Percentiles rank a stretch among this genome's conserved stretches.
Evolutionary conservation across 64 coral and sea anemone species (phyloP).

Genomic region (Porites lutea): DNA sequence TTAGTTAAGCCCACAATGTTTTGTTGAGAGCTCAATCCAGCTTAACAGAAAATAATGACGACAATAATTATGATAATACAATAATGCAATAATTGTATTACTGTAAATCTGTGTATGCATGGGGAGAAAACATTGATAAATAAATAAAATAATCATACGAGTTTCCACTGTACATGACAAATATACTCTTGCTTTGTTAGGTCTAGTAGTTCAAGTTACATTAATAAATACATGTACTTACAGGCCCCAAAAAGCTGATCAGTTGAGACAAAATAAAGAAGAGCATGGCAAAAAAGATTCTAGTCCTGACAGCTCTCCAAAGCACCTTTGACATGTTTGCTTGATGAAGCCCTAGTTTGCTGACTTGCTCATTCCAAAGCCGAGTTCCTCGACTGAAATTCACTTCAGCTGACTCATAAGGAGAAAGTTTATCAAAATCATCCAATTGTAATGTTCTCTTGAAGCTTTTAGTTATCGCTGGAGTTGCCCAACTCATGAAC

Average conservation of each 20-base stretch:
- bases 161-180: no score
- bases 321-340: slow-evolving; percentile 57
- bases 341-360: slow-evolving; percentile 59
- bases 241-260: slow-evolving; percentile 82
- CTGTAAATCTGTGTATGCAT: no score
- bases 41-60: no score
- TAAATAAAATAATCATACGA: no score
- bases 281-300: slow-evolving; percentile 58
- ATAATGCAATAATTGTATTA: no score
- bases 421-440: slow-evolving; percentile 87
- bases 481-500: slow-evolving; percentile 85
- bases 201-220: neutral
- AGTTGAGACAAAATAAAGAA: slow-evolving; percentile 75
- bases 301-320: slow-evolving; percentile 63
- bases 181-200: neutral
- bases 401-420: slow-evolving; percentile 68
- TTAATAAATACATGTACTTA: slow-evolving; percentile 23
- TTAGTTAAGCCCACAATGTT: no score
- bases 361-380: slow-evolving; percentile 85
- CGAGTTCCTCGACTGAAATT: slow-evolving; percentile 66
- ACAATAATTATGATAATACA: no score
- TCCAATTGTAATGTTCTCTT: slow-evolving; percentile 63
- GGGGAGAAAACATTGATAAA: no score
- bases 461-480: slow-evolving; percentile 80
- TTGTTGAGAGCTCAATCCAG: no score